Base-by-base conservation (phyloP, 2,797 vertebrate species). In the Myotis findleyi region DNA sequence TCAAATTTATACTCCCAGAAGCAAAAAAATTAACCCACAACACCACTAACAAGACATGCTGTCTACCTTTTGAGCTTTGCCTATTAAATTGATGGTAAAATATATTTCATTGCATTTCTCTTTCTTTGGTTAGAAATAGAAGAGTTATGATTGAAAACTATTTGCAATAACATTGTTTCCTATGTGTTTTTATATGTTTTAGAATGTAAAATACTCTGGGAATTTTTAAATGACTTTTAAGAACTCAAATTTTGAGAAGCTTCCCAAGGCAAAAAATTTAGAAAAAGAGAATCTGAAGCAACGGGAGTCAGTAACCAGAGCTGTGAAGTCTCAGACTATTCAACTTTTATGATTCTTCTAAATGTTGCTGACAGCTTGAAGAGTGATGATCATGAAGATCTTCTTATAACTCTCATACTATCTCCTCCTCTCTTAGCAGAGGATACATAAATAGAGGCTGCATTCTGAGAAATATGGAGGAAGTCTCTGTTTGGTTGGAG, bases 181-280 rank as follows among this genome's bases (percentile, higher is more conserved):
- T 68, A 16, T 57, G n/a, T 64, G 41, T 57, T 91, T 86, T 69
- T 12, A 38, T 55, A 49, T 75, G 21, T 57, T 80, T 91, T 91
- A 71, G 71, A 69, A 62, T 51, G 33, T 41, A 51, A 17, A 71
- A 30, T n/a, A 55, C 25, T 85, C 17, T 44, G 13, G 51, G 7
- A 38, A 59, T 59, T 87, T 93, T 89, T 71, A 84, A 82, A 27
- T 94, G 38, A 75, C 77, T 68, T 89, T 77, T 55, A 75, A 93
- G 13, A 86, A 81, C 66, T 30, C 47, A 94, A 83, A 51, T 90
- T 66, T 79, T 49, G 25, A 83, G 38, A 85, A 47, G 41, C 23
- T 77, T 89, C 36, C 27, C 20, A 64, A 86, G 33, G 25, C 6
- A 47, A 89, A 64, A 79, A 59, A 59, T 30, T 51, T 66, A 80